Base-by-base conservation (phyloP, 2,888 invertebrate genomes). In the Sepiola atlantica region DNA sequence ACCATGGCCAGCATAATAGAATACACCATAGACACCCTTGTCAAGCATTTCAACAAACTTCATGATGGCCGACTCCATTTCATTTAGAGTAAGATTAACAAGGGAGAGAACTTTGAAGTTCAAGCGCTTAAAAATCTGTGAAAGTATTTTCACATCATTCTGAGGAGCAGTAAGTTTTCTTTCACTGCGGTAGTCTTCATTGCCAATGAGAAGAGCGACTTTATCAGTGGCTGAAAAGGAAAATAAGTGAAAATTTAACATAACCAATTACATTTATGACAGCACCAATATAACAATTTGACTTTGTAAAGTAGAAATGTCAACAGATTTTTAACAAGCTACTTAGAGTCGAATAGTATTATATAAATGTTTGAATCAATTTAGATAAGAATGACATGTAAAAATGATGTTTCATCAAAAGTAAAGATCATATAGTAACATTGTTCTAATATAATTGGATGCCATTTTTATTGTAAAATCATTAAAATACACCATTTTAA, bases 1-100 rank as follows among this genome's bases (percentile, higher is more conserved):
- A 4, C 97, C 97, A 95, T 97, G 97, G 0, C 97, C 97, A 94
- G 97, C 97, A 95, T 97, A 97, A 95, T 97, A 97, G 94, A 97
- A 96, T 92, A 97, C 96, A 93, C 95, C 96, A 95, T 96, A 97
- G 16, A 97, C 97, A 45, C 97, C 97, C 55, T 96, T 96, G 35
- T 97, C 97, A n/a, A 97, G 95, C 55, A 97, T 95, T 94, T 97
- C 96, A 94, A 96, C 96, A 95, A 97, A 97, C 94, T 97, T 97
- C n/a, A 96, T 94, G 28, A 97, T 96, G 24, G 97, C 97, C 94
- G 96, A 96, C 90, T 96, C 95, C 97, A 97, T 97, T 95, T 97
- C 97, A 14, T 95, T 95, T 57, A 97, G 96, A 10, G 97, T 97
- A 95, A 97, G 95, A 95, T 97, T 97, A 10, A 97, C 96, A 32